Conservation (phyloP, 2,113 vertebrate genomes). For the Notothenia coriiceps region DNA sequence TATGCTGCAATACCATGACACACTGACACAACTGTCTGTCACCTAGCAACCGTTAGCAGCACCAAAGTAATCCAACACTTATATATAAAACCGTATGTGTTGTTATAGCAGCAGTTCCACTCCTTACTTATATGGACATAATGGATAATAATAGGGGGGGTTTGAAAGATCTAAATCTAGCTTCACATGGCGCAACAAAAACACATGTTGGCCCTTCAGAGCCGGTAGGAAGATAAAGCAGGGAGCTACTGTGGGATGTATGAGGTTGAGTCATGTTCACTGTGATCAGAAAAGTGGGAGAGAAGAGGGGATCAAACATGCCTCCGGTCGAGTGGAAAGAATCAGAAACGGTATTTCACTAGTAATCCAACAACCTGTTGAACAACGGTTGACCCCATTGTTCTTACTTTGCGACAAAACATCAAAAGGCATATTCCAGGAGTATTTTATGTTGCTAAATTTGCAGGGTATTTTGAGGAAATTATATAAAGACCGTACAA, state of each 20-base stretch:
- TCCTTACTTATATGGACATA: slow-evolving; percentile 1
- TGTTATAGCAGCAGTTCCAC: background rate
- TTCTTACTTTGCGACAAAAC: background rate
- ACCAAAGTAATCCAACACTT: slow-evolving; percentile 10
- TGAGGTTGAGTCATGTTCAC: background rate
- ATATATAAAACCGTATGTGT: background rate
- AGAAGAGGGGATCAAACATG: background rate
- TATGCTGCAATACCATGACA: slow-evolving; percentile 15
- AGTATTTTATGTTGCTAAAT: background rate
- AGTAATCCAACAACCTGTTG: background rate
- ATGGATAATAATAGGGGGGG: background rate
- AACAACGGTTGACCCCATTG: background rate
- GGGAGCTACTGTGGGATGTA: slow-evolving; percentile 7
- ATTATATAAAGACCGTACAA: background rate
- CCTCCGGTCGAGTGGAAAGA: background rate
- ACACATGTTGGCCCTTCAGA: background rate
- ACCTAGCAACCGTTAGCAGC: slow-evolving; percentile 19
- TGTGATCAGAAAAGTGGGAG: slow-evolving; percentile 1
- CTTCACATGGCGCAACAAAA: slow-evolving; percentile 7
- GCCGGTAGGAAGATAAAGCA: slow-evolving; percentile 1
- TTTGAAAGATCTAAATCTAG: slow-evolving; percentile 9
- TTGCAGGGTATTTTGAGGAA: background rate
- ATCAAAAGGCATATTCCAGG: background rate
- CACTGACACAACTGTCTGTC: slow-evolving; percentile 35
- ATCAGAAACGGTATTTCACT: background rate